A percentile compares a stretch with the other conserved stretches of the same genome.
Evolutionary conservation across 2,797 vertebrate species (phyloP).

Genomic region (Neomorphus geoffroyi): DNA sequence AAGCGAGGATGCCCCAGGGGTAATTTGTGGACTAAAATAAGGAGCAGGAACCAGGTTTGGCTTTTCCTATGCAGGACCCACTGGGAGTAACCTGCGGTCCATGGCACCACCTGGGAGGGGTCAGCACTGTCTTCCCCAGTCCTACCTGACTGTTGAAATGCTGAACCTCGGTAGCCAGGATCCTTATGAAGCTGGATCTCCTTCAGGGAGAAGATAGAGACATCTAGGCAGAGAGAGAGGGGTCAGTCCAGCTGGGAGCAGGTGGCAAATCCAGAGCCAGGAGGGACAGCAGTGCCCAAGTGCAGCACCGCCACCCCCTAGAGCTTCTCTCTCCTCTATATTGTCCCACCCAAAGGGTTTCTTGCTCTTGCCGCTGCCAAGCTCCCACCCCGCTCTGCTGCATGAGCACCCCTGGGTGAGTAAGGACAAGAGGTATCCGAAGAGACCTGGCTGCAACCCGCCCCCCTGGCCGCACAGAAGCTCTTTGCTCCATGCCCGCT

Average conservation of each 20-base stretch:
- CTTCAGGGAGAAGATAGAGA: constrained; percentile 90
- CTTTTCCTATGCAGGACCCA: background rate
- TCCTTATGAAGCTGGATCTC: constrained; percentile 95
- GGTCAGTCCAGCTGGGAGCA: background rate
- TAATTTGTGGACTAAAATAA: background rate
- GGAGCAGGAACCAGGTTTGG: background rate
- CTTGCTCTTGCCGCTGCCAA: background rate
- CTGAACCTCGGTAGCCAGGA: constrained; percentile 87
- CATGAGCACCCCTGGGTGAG: background rate
- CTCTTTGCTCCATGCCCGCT: background rate
- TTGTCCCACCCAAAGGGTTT: background rate
- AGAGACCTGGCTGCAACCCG: background rate
- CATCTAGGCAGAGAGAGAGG: constrained; percentile 71
- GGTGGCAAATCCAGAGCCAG: background rate
- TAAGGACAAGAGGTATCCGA: background rate
- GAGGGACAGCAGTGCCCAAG: background rate
- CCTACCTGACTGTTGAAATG: constrained; percentile 91
- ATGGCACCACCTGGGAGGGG: background rate
- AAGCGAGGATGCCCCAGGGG: background rate
- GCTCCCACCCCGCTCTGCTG: background rate
- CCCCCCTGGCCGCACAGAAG: background rate
- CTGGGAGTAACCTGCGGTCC: background rate
- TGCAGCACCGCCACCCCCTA: accelerated
- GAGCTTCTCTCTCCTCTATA: background rate
- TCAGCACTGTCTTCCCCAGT: accelerated